Evolutionary conservation across 2,888 invertebrate genomes (phyloP), one percentile per base, ranked within the genome.

Genomic region (Cheilosia impressa): DNA sequence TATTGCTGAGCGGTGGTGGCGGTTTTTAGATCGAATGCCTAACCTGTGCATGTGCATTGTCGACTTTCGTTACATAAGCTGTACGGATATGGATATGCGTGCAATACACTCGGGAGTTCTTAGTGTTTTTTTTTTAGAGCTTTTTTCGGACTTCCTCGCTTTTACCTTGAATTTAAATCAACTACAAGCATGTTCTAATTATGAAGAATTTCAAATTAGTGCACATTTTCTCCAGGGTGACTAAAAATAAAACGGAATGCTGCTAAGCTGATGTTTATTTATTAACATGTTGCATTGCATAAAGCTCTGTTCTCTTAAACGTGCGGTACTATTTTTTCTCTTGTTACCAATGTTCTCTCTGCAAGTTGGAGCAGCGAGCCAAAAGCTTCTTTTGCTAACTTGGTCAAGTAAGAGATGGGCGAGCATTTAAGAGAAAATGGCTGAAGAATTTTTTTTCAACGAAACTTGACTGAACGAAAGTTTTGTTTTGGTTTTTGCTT

Each of bases 101-200:
- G 9, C 31, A 31, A 50, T 52, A 45, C 13, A 58, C 38, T 13
- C 45, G 53, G 34, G 15, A 78, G 65, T 72, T 50, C 2, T 22
- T 22, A 19, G 19, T 76, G 3, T 52, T 52, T 17, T 24, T 43
- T 43, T 50, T 50, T 50, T 6, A 27, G 27, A 27, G 55, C 24
- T 62, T 53, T 53, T 43, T 45, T 66, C 27, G 17, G 47, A 71
- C 38, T 71, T 71, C 62, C 71, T 60, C 3, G 7, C 15, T 19
- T 66, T 72, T 57, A 60, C 82, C 78, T 83, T 83, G 78, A 83
- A 83, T 72, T 83, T 62, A 50, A 82, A 82, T 77, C 72, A 62
- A 19, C 27, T 38, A 22, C 63, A 31, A 7, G 4, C 19, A 1
- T 52, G 34, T 19, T 53, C 7, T 24, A 53, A 24, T 38, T 65